Evolutionary conservation across 2,888 invertebrate species (phyloP).

Genomic region (Caenorhabditis sulstoni): DNA sequence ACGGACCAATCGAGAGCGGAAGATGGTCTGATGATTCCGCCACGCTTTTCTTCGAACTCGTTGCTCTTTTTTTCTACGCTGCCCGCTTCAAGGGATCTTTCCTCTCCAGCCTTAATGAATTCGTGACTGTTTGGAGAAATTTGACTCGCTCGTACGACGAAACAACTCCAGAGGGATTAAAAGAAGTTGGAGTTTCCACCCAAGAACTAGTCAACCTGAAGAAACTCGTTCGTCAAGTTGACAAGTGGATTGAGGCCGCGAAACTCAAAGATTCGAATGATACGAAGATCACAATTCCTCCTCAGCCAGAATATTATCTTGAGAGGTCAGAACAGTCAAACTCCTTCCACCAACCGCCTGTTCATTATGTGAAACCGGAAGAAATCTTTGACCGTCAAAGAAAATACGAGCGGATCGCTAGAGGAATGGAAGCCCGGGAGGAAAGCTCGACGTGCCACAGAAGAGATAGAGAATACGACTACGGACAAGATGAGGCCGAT

Average conservation of each 20-base stretch:
- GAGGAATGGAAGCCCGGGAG: background rate
- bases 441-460: no score
- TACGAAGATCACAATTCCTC: background rate
- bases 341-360: no score
- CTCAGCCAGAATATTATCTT: no score
- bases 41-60: constrained; percentile 15
- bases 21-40: constrained; percentile 2
- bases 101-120: background rate
- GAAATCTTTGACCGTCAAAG: no score
- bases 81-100: constrained; percentile 13
- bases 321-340: no score
- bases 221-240: background rate
- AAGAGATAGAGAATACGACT: background rate
- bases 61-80: constrained; percentile 19
- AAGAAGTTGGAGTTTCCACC: background rate
- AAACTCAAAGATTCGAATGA: background rate
- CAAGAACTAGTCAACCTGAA: constrained; percentile 4
- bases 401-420: no score
- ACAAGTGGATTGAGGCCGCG: constrained; percentile 23
- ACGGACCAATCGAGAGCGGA: constrained; percentile 3
- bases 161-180: background rate
- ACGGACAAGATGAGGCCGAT: constrained; percentile 3
- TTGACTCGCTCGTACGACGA: constrained; percentile 8
- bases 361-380: no score
- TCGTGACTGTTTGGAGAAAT: constrained; percentile 2